Evolutionary conservation across 2,113 vertebrate species (phyloP).

Genomic region (Phodopus roborovskii): DNA sequence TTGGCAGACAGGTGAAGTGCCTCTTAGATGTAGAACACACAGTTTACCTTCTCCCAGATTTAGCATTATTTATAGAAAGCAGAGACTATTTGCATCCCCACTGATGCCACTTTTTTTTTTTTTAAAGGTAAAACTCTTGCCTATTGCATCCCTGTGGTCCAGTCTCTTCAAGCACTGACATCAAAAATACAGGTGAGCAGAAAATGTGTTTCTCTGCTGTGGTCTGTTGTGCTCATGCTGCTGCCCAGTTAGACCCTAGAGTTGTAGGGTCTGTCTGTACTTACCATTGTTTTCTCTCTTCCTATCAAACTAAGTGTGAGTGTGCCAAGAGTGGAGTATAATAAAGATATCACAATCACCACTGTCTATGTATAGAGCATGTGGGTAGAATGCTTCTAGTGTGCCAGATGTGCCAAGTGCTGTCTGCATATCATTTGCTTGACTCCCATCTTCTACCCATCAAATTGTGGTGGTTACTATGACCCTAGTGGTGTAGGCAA

Average conservation of each 20-base stretch:
- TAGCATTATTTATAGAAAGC: accelerated
- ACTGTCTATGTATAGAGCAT: background rate
- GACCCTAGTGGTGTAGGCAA: background rate
- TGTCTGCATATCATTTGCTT: background rate
- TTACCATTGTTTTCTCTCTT: background rate
- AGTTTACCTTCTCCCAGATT: background rate
- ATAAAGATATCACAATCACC: accelerated
- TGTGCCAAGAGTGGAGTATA: background rate
- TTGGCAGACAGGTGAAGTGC: too few relatives aligned
- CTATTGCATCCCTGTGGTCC: slow-evolving; percentile 95
- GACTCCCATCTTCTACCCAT: background rate
- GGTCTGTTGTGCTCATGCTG: background rate
- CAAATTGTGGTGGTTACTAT: background rate
- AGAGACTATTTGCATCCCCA: background rate
- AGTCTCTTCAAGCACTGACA: slow-evolving; percentile 90
- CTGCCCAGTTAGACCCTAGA: slow-evolving; percentile 19
- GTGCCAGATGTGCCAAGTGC: background rate
- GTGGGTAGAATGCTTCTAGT: accelerated
- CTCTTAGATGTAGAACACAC: accelerated
- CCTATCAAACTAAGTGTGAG: accelerated
- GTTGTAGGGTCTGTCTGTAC: background rate
- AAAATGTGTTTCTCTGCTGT: background rate
- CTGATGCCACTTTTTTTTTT: slow-evolving; percentile 21
- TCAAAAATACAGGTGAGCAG: slow-evolving; percentile 91
- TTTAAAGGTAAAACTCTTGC: slow-evolving; percentile 96